A percentile compares a stretch with the other conserved stretches of the same genome.
These are phyloP conservation scores for Rhorus exstirpatorius DNA, from an alignment of 2,888 invertebrate species.

Conservation along the genomic window DNA sequence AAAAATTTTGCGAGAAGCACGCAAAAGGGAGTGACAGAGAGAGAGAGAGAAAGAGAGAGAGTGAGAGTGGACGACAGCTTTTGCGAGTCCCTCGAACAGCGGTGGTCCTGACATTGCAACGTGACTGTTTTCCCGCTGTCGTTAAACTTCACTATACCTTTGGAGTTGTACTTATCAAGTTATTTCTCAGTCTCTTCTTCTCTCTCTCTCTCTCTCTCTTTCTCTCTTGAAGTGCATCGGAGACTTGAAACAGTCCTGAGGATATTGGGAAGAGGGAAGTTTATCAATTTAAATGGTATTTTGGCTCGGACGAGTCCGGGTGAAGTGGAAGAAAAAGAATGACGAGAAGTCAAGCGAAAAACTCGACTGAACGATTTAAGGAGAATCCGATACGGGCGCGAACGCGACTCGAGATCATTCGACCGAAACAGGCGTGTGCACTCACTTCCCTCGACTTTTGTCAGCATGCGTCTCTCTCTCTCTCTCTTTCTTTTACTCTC, in stretches of 20 bases:
- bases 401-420: slow-evolving; percentile 51
- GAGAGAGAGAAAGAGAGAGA: background rate
- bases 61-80: slow-evolving; percentile 42
- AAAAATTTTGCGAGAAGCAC: slow-evolving; percentile 17
- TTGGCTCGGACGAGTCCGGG: slow-evolving; percentile 65
- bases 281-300: slow-evolving; percentile 70
- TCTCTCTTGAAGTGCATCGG: slow-evolving; percentile 14
- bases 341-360: slow-evolving; percentile 52
- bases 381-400: slow-evolving; percentile 71
- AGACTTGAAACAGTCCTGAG: slow-evolving; percentile 8
- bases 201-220: background rate
- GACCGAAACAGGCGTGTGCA: slow-evolving; percentile 55
- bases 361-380: slow-evolving; percentile 69
- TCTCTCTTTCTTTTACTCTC: slow-evolving; percentile 33
- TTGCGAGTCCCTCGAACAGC: slow-evolving; percentile 50
- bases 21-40: background rate
- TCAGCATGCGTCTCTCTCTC: slow-evolving; percentile 49
- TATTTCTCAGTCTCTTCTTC: slow-evolving; percentile 12
- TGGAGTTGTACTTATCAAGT: slow-evolving; percentile 37
- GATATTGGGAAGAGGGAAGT: slow-evolving; percentile 33
- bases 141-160: slow-evolving; percentile 55
- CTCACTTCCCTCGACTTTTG: slow-evolving; percentile 13
- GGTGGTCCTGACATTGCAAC: slow-evolving; percentile 62
- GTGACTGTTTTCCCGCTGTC: slow-evolving; percentile 37
- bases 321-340: slow-evolving; percentile 12